These are phyloP conservation scores for Pachyramphus minor DNA, from an alignment of 2,113 vertebrate species.

Conservation along the genomic window DNA sequence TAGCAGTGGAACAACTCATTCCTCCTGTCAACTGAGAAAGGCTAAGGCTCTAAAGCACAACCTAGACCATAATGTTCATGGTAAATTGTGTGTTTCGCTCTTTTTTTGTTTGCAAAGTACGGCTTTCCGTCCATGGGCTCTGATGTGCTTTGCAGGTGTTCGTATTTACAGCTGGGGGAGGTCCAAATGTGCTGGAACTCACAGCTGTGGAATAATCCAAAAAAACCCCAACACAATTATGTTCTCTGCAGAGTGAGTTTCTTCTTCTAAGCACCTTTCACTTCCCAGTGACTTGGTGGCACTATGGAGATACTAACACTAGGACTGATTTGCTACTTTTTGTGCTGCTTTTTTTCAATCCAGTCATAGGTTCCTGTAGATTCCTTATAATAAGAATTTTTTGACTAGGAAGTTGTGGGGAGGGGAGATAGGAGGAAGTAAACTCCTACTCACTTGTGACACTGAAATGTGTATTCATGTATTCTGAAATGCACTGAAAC, in stretches of 20 bases:
- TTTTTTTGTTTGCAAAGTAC: background rate
- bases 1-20: background rate
- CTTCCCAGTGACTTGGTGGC: background rate
- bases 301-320: background rate
- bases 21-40: background rate
- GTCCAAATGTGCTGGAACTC: background rate
- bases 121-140: background rate
- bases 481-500: too few species aligned
- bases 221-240: accelerated
- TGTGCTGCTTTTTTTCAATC: background rate
- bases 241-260: background rate
- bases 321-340: background rate
- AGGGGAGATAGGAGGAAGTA: background rate
- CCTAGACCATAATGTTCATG: background rate
- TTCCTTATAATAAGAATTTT: background rate
- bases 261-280: background rate
- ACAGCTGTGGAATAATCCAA: background rate
- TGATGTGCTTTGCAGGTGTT: background rate
- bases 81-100: background rate
- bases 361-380: background rate
- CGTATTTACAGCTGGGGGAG: background rate
- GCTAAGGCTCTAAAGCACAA: background rate
- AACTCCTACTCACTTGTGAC: background rate
- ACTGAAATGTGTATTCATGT: background rate
- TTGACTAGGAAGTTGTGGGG: background rate